Base-by-base conservation (phyloP, 2,113 vertebrate species). In the Phyllostomus hastatus region DNA sequence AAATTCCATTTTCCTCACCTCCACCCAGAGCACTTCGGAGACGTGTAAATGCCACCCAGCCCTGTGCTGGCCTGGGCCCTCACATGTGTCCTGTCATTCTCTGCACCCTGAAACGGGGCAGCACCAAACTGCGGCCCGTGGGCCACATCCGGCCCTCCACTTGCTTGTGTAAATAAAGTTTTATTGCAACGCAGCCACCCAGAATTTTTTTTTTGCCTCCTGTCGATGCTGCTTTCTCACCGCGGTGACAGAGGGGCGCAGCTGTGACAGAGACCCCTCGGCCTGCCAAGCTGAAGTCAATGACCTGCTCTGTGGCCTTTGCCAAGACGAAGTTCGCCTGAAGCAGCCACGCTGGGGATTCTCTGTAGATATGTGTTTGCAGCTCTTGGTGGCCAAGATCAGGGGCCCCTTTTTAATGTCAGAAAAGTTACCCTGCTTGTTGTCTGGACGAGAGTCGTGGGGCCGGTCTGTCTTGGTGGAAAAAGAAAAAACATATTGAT, bases 141-240 rank as follows among this genome's bases (percentile, higher is more conserved):
- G 76, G 41, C 24, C 7, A 20, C 7, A 15, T 15, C 35, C 1
- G 59, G 90, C 70, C 50, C 90, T 69, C 33, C 0, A 17, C 33
- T 41, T 92, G 61, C 70, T 80, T 48, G 88, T 95, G 46, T 88
- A 14, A 95, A 96, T 97, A 97, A 97, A 97, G 95, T 90, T 97
- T 97, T 97, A 96, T 96, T 88, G 28, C 35, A 76, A 57, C 52
- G 48, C 28, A 16, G 59, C 12, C 10, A 0, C 1, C 5, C 12
- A 31, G 66, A 0, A 61, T 52, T 80, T 75, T 52, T 90, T 33
- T 75, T 52, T 90, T 33, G 33, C 3, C 4, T 35, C 3, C 16
- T 6, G 1, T 19, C 22, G 26, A 1, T 38, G 78, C 48, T 67
- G 75, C 52, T 84, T 83, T 35, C 69, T 59, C 33, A 26, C 41